Base-by-base conservation (phyloP, 2,888 invertebrate species). In the Apotomis turbidana region DNA sequence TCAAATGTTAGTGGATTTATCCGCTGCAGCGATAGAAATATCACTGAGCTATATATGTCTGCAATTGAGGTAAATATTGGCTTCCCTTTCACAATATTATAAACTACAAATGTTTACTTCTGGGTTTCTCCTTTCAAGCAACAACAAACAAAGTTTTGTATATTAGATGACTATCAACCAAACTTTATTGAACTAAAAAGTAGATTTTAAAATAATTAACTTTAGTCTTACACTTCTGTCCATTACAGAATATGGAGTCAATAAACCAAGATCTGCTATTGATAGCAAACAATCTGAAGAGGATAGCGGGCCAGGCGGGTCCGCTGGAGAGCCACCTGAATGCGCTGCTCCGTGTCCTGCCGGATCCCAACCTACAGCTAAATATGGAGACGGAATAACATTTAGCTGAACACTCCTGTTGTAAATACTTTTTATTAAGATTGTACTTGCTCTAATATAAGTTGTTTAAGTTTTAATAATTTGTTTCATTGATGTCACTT, bases 1-100 rank as follows among this genome's bases (percentile, higher is more conserved):
- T 93, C 93, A 4, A 92, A 92, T 78, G 88, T 90, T n/a, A 93
- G 92, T 76, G 90, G 91, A 57, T 93, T 93, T 73, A 85, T 92
- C 63, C 83, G 86, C n/a, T 91, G 90, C 67, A 90, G 82, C 75
- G 86, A 91, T 55, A 87, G 88, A 78, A 84, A 87, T 75, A 84
- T 89, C 51, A 90, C 89, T 75, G 77, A 87, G 75, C 79, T 91
- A 62, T 93, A 92, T 74, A 80, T 78, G 73, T 91, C 92, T 10
- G 83, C 90, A 78, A 82, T 90, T 75, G 79, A 88, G 87, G 93
- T 91, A 84, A 74, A 70, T 71, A 68, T n/a, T 8, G 5, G 9
- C 38, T 63, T 51, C 6, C 8, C 36, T 27, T 6, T n/a, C 49
- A 27, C 27, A 27, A 27, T 27, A 27, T 27, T 27, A 27, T 27